Percentiles rank a stretch among this genome's conserved stretches.
These are phyloP conservation scores for Creontiades dilutus DNA, from an alignment of 2,888 invertebrate species.

Conservation along the genomic window DNA sequence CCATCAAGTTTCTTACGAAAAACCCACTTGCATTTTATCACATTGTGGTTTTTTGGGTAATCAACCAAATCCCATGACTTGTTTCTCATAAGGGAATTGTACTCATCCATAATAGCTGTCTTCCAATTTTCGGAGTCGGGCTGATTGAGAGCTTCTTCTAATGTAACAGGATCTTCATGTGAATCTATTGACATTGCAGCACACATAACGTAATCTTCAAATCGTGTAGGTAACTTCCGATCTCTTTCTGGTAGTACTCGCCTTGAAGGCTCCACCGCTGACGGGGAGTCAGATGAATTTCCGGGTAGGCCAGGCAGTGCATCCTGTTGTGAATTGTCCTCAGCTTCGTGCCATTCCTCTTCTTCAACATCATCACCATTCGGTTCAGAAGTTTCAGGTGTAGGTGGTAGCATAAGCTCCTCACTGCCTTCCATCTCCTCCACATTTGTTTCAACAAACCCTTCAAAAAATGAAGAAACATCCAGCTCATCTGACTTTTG, in stretches of 20 bases:
- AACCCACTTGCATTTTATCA: conserved; percentile 63
- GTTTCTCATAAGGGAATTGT: conserved; percentile 53
- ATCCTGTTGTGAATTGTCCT: conserved; percentile 15
- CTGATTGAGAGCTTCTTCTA: conserved; percentile 43
- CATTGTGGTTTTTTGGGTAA: conserved; percentile 53
- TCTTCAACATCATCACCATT: background rate
- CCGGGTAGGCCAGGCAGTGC: background rate
- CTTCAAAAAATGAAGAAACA: conserved; percentile 6
- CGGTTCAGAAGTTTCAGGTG: background rate
- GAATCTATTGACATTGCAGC: conserved; percentile 41
- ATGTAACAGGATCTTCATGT: conserved; percentile 24
- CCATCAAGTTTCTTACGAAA: conserved; percentile 44
- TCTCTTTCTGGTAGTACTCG: conserved; percentile 40
- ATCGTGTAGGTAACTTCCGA: conserved; percentile 21
- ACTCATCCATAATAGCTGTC: conserved; percentile 52
- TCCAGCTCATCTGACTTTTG: background rate
- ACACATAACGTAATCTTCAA: conserved; percentile 16
- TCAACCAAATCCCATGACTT: conserved; percentile 58
- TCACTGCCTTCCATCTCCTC: background rate
- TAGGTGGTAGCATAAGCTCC: conserved; percentile 27
- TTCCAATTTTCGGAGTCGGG: conserved; percentile 50
- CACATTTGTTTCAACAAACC: background rate
- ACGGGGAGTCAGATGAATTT: background rate
- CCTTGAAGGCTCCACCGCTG: conserved; percentile 24
- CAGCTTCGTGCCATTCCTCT: conserved; percentile 39